These are phyloP conservation scores for Acleris literana DNA, from an alignment of 2,888 invertebrate genomes.

Conservation along the genomic window DNA sequence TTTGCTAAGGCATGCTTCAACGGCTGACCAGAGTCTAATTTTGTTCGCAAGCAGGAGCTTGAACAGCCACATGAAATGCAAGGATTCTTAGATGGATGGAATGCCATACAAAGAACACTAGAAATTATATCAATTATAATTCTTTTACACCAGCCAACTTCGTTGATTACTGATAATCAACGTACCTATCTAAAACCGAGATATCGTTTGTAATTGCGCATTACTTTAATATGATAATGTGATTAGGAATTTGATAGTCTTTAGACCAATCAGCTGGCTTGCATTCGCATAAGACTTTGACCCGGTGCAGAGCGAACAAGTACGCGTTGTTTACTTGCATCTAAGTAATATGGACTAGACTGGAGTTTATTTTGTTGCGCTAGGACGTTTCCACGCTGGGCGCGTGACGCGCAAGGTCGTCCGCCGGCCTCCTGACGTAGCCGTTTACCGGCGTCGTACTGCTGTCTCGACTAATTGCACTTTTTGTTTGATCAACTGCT, in stretches of 20 bases:
- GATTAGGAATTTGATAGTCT: constrained; percentile 21
- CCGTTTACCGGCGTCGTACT: constrained; percentile 41
- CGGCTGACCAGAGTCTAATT: no score
- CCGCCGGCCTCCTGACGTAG: constrained; percentile 39
- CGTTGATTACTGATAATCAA: constrained; percentile 7
- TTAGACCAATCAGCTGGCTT: constrained; percentile 22
- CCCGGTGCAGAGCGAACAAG: neutral
- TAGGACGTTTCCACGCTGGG: constrained; percentile 41
- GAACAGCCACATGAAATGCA: no score
- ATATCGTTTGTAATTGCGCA: constrained; percentile 27
- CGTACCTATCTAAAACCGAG: constrained; percentile 15
- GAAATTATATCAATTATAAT: constrained; percentile 9
- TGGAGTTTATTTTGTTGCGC: constrained; percentile 32
- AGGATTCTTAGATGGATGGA: no score
- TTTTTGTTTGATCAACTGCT: constrained; percentile 51
- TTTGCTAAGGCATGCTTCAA: no score
- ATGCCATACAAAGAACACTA: neutral
- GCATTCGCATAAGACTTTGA: constrained; percentile 13
- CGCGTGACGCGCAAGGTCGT: constrained; percentile 49
- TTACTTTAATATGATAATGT: constrained; percentile 18
- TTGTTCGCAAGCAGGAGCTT: no score
- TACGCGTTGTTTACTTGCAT: constrained; percentile 16
- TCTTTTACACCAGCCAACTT: neutral
- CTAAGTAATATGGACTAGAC: constrained; percentile 16
- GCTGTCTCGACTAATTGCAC: constrained; percentile 48